Percentiles rank a stretch among this genome's conserved stretches.
Conservation (phyloP, 2,888 invertebrate genomes). For the Drosophila anomalata region DNA sequence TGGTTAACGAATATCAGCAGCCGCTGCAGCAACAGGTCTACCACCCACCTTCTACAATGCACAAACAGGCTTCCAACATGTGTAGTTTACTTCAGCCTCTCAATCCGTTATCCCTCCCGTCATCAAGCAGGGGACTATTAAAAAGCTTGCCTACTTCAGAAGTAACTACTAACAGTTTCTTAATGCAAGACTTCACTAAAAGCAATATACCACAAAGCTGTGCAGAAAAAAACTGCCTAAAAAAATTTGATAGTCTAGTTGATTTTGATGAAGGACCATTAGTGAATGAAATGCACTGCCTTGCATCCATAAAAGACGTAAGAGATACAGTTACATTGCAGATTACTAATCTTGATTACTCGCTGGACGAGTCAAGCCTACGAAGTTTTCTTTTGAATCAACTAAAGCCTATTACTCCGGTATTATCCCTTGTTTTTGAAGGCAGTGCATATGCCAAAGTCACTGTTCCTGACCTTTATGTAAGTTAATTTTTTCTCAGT, state of each 20-base stretch:
- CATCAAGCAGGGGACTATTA: neutral
- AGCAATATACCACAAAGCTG: neutral
- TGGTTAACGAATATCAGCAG: conserved; percentile 20
- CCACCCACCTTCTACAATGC: conserved; percentile 69
- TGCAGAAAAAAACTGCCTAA: neutral
- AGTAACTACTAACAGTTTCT: neutral
- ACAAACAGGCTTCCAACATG: conserved; percentile 61
- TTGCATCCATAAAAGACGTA: conserved; percentile 57
- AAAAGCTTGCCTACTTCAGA: neutral
- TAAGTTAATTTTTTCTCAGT: conserved; percentile 55
- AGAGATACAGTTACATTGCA: conserved; percentile 82
- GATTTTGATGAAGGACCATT: neutral
- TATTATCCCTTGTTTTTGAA: conserved; percentile 82
- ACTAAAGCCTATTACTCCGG: conserved; percentile 83
- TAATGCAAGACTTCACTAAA: neutral
- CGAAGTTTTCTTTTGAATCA: conserved; percentile 82
- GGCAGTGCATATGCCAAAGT: conserved; percentile 83
- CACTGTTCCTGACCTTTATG: conserved; percentile 83
- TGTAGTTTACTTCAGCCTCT: conserved; percentile 24
- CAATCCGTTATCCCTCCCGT: conserved; percentile 6
- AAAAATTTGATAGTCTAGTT: neutral
- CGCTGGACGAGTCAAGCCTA: conserved; percentile 82
- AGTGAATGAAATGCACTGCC: conserved; percentile 7
- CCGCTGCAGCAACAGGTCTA: conserved; percentile 29
- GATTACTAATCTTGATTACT: conserved; percentile 83